These are phyloP conservation scores for Oophaga pumilio DNA, from an alignment of 2,113 vertebrate genomes.

Conservation along the genomic window DNA sequence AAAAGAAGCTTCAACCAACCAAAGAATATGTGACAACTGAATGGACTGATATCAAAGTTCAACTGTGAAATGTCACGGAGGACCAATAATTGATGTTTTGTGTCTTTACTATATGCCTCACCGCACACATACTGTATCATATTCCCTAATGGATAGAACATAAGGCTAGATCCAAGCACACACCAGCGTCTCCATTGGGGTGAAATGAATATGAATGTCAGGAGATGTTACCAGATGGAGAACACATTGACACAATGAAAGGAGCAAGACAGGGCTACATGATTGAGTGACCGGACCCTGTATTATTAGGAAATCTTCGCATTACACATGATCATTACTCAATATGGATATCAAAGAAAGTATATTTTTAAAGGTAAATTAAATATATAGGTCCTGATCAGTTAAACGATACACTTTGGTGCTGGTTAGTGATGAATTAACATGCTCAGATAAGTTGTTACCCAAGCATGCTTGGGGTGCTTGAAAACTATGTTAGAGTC, in stretches of 20 bases:
- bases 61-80: conserved; percentile 39
- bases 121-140: conserved; percentile 44
- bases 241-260: conserved; percentile 9
- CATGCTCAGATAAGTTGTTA: too few relatives aligned
- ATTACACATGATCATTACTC: background rate
- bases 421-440: too few relatives aligned
- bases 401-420: too few relatives aligned
- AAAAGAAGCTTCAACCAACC: background rate
- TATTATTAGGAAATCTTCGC: background rate
- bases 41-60: conserved; percentile 16
- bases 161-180: conserved; percentile 33
- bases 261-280: background rate
- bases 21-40: background rate
- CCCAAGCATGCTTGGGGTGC: too few relatives aligned
- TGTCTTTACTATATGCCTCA: conserved; percentile 22
- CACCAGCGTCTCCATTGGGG: conserved; percentile 37
- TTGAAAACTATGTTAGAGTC: too few relatives aligned
- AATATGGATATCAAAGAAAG: too few relatives aligned
- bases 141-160: conserved; percentile 47
- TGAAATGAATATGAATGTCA: conserved; percentile 46
- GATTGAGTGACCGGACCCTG: background rate
- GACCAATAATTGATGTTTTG: conserved; percentile 28
- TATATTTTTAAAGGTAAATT: background rate
- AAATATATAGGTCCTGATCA: too few relatives aligned
- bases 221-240: conserved; percentile 33